Base-by-base conservation (phyloP, 2,888 invertebrate species). In the Cataglyphis livida region DNA sequence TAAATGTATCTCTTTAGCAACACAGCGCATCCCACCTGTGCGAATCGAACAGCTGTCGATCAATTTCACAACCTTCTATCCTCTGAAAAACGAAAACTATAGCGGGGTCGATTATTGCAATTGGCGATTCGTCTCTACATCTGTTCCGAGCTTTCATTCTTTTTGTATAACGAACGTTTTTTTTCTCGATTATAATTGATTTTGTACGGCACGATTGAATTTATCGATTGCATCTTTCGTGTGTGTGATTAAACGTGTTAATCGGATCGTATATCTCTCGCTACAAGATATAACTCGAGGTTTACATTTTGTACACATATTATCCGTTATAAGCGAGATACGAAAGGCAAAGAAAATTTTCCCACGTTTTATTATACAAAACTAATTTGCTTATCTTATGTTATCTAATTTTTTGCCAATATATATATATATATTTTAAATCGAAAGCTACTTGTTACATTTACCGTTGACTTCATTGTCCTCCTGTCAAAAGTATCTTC, bases 21-120 rank as follows among this genome's bases (percentile, higher is more conserved):
- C 64, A 66, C 41, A n/a, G 28, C 81, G 87, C 75, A 25, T 32
- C 71, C 85, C 89, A 87, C 61, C 88, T 89, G 90, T 71, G 84
- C 61, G 64, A 76, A 78, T 86, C 68, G 48, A n/a, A 61, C 89
- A 88, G 88, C 84, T 88, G 87, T 73, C 48, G 44, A 70, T 78
- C 82, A 59, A 85, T 85, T 82, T 62, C 79, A 32, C 54, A 54
- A 59, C 9, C 82, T 82, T 41, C 38, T 32, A 62, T 21, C 9
- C 32, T 5, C 15, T n/a, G 51, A 64, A 62, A 73, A 74, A 71
- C 74, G 61, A 73, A 62, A n/a, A 81, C 38, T 18, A 32, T 61
- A 66, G 32, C 32, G 25, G 21, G 12, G 62, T 61, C 68, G 57
- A 57, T 18, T 41, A 51, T n/a, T n/a, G 18, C 68, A 59, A 68